These are phyloP conservation scores for Lipophrys pholis DNA, from an alignment of 2,113 vertebrate genomes.

Conservation along the genomic window DNA sequence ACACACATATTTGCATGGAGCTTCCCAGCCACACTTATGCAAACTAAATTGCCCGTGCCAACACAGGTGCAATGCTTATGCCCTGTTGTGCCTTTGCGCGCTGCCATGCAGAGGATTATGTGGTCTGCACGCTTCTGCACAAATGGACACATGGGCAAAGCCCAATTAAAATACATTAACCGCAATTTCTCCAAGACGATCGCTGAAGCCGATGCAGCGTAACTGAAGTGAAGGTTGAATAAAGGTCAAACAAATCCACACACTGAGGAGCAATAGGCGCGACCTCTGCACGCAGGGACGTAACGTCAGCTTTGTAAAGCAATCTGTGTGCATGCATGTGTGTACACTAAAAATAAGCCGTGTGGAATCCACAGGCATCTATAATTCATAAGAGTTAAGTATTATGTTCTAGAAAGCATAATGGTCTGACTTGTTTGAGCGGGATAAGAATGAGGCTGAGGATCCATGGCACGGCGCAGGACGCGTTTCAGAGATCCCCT, in stretches of 20 bases:
- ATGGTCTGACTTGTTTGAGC: conserved; percentile 32
- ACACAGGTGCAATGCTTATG: background rate
- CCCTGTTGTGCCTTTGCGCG: too few relatives aligned
- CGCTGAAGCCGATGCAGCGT: too few relatives aligned
- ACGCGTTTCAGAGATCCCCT: too few relatives aligned
- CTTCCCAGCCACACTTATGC: conserved; percentile 7
- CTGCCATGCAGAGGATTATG: too few relatives aligned
- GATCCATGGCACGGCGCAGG: too few relatives aligned
- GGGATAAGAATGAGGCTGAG: conserved; percentile 2
- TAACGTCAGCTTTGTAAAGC: conserved; percentile 40
- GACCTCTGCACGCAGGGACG: conserved; percentile 20
- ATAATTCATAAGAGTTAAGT: conserved; percentile 71
- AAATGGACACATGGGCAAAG: too few relatives aligned
- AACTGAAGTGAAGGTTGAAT: too few relatives aligned
- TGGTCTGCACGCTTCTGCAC: too few relatives aligned
- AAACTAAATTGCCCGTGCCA: conserved; percentile 5
- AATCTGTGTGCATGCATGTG: conserved; percentile 19
- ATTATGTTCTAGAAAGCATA: conserved; percentile 68
- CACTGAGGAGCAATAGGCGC: too few relatives aligned
- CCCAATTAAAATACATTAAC: too few relatives aligned
- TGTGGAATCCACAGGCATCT: conserved; percentile 63
- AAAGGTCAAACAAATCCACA: too few relatives aligned
- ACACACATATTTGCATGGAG: background rate
- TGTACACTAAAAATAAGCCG: conserved; percentile 62
- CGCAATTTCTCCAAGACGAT: too few relatives aligned